phyloP scores from a whole-genome alignment of 2,797 vertebrate species.

The Semotilus atromaculatus region DNA sequence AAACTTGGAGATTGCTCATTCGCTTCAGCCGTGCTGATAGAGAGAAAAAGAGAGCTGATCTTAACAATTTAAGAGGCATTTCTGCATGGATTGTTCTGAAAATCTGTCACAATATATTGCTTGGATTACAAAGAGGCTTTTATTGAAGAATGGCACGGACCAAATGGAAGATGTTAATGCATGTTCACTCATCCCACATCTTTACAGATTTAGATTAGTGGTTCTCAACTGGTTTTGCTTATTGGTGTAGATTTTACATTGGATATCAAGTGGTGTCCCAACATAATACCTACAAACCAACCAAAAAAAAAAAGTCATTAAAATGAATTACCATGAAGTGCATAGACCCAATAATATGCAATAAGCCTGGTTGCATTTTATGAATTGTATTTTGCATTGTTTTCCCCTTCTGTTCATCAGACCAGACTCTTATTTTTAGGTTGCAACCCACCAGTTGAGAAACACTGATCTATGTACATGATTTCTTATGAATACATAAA shows the following conservation, averaged over 20 bases:
- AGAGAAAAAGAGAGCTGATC: neutral
- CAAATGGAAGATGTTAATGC: neutral
- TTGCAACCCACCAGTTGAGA: no score
- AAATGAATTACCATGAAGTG: neutral
- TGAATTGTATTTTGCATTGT: no score
- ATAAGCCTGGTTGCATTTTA: no score
- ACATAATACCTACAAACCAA: neutral
- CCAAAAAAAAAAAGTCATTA: neutral
- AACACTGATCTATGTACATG: neutral
- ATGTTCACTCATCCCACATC: no score
- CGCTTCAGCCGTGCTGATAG: slow-evolving; percentile 5
- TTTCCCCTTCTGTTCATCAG: no score
- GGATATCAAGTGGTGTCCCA: neutral
- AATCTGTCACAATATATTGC: neutral
- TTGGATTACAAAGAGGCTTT: neutral
- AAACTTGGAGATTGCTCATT: slow-evolving; percentile 17
- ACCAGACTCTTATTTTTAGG: no score
- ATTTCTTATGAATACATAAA: neutral
- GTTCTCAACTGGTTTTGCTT: neutral
- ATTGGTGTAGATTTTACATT: neutral
- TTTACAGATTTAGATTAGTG: neutral
- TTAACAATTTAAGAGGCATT: neutral
- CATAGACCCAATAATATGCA: neutral
- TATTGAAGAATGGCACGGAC: neutral
- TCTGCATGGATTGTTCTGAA: neutral